Evolutionary conservation across 1,140 invertebrate genomes (phyloP), one percentile per base, ranked within the genome.

Genomic region (Globodera ellingtonae): DNA sequence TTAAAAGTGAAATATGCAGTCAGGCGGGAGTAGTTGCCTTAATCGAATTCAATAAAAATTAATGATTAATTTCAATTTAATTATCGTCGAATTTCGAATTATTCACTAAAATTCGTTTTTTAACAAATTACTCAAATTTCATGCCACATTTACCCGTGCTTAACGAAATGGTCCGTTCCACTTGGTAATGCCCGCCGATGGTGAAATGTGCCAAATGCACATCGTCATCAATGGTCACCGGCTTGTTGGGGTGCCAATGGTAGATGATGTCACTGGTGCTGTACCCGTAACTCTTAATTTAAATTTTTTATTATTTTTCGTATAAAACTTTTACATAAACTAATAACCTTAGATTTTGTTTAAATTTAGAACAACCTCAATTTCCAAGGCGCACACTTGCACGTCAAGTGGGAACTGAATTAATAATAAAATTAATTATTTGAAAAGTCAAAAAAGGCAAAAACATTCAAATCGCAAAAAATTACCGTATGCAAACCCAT

Each of bases 1-100:
- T 96, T 95, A 91, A 98, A 98, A 91, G 96, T 95, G 90, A 98
- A 97, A 92, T 97, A 95, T 91, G 95, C 96, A 81, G 95, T 94
- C 92, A 98, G 92, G 88, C 96, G 93, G 86, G 96, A 98, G 91
- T 98, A 98, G 92, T 98, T 97, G 92, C 96, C 96, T 97, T 66
- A 86, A 84, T 35, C 35, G 18, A 76, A n/a, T 47, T 7, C 8
- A 35, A 48, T n/a, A 9, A 81, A 48, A 73, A 18, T 50, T 5
- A 83, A 15, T 59, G 44, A 70, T n/a, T 73, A 71, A 62, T 18
- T 15, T 65, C 2, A 79, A n/a, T 44, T 44, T 4, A 35, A 35
- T 0, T 35, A 35, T 35, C 35, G 35, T 35, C 35, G 3, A 35
- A 35, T 35, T 35, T 35, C 0, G 35, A 35, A 35, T 35, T 35